Base-by-base conservation (phyloP, 2,797 vertebrate species). In the Hemibagrus guttatus region DNA sequence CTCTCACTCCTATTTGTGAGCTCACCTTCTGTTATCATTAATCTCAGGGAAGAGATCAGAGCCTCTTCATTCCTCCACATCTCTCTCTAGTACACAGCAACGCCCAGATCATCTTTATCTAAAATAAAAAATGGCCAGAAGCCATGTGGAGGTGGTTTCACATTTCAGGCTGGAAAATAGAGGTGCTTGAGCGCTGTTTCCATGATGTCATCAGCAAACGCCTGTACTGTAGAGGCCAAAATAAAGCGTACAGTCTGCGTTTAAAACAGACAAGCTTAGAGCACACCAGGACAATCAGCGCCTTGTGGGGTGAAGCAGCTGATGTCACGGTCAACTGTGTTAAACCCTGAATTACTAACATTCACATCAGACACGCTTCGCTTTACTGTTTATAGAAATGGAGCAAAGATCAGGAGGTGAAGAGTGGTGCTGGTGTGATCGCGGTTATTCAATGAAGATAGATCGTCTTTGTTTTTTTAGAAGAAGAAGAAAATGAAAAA, bases 171-270 rank as follows among this genome's bases (percentile, higher is more conserved):
- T 78, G 42, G 42, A 66, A 66, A 49, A 64, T 1, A 5, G 12
- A 59, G 49, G 71, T 49, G 35, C 54, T 59, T 46, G 35, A 71
- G 69, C 31, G 8, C 3, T 6, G n/a, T 74, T 81, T 86, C 78
- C 85, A 81, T 86, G 76, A 81, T 81, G 85, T 35, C 23, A 81
- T 63, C 76, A 19, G 26, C 28, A 80, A 42, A 71, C 5, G 74
- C 31, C 56, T 28, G 13, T 61, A 49, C 56, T 46, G 6, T 13
- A 23, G n/a, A 28, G 28, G 14, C 35, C 58, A 64, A 63, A 84
- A 86, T 76, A 82, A 84, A 83, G 58, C 13, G 39, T 78, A 42
- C 71, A 71, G 21, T 46, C 28, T 21, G 68, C 13, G 52, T 71
- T 86, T 84, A 16, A 59, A 78, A 59, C 1, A 17, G 13, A 64